These are phyloP conservation scores for Austrolebias charrua DNA, from an alignment of 2,797 vertebrate genomes.

Conservation along the genomic window DNA sequence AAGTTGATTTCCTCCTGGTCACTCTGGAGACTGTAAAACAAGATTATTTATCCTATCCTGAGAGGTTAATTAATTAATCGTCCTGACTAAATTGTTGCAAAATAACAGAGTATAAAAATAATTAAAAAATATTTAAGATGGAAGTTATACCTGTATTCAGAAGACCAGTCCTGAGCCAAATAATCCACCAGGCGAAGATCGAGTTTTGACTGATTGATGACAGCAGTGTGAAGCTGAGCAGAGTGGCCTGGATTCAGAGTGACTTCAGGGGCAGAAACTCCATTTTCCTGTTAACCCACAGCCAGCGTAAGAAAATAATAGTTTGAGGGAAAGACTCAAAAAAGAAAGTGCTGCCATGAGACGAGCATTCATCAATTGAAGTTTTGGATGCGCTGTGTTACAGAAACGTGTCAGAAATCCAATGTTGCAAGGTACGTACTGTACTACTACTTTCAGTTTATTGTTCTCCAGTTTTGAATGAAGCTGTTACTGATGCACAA, in stretches of 20 bases:
- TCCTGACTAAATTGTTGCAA: not conserved
- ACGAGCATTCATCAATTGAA: no score
- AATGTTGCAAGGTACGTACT: no score
- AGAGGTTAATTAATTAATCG: not conserved
- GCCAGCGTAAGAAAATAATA: not conserved
- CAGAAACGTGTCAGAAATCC: no score
- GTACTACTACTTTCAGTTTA: no score
- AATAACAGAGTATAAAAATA: not conserved
- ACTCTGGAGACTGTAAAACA: constrained; percentile 67
- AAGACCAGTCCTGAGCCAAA: constrained; percentile 89
- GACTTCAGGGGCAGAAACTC: constrained; percentile 57
- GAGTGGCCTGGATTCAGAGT: constrained; percentile 86
- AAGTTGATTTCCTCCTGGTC: constrained; percentile 92
- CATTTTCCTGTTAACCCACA: constrained; percentile 76
- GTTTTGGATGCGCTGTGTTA: no score
- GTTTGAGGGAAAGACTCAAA: no score
- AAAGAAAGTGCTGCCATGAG: no score
- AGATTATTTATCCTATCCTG: not conserved
- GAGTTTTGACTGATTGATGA: constrained; percentile 85
- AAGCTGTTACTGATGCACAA: no score
- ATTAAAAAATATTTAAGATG: not conserved
- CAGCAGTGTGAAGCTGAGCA: constrained; percentile 87
- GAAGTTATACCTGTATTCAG: constrained; percentile 78
- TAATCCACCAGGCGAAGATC: constrained; percentile 86
- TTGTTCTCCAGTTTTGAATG: no score